Evolutionary conservation across 2,113 vertebrate species (phyloP).

Genomic region (Zonotrichia leucophrys): DNA sequence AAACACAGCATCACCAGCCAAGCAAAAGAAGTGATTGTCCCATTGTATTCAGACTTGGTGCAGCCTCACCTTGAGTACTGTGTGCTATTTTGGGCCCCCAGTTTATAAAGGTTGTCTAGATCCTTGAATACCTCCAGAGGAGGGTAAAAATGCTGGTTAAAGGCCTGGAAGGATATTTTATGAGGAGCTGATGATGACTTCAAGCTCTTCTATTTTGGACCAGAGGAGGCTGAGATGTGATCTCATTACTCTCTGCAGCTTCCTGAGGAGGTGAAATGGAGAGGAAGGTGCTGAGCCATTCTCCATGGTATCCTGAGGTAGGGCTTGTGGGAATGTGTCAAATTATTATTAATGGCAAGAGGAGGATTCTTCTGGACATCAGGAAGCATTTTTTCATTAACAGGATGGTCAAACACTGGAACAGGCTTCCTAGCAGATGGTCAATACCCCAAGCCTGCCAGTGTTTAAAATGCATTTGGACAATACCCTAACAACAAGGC

Average conservation of each 20-base stretch:
- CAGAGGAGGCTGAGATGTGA: neutral
- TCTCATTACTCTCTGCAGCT: neutral
- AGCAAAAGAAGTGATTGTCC: neutral
- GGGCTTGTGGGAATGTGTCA: neutral
- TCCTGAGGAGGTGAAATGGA: neutral
- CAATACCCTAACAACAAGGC: neutral
- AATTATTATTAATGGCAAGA: neutral
- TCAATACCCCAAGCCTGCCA: accelerated
- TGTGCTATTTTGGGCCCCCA: too few species aligned
- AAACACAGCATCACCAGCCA: neutral
- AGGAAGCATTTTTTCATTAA: neutral
- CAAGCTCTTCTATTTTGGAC: neutral
- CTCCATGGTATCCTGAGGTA: neutral
- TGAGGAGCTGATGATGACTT: neutral
- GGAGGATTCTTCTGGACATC: neutral
- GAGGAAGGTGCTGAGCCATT: neutral
- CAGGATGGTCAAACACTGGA: neutral
- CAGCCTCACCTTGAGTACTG: neutral
- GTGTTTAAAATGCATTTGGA: neutral
- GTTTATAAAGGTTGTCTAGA: neutral
- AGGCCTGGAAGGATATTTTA: accelerated
- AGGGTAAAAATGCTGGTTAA: neutral
- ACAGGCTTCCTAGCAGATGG: neutral
- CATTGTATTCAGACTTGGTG: accelerated
- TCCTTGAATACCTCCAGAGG: neutral